Conservation (phyloP, 2,797 vertebrate species). For the Champsocephalus gunnari region DNA sequence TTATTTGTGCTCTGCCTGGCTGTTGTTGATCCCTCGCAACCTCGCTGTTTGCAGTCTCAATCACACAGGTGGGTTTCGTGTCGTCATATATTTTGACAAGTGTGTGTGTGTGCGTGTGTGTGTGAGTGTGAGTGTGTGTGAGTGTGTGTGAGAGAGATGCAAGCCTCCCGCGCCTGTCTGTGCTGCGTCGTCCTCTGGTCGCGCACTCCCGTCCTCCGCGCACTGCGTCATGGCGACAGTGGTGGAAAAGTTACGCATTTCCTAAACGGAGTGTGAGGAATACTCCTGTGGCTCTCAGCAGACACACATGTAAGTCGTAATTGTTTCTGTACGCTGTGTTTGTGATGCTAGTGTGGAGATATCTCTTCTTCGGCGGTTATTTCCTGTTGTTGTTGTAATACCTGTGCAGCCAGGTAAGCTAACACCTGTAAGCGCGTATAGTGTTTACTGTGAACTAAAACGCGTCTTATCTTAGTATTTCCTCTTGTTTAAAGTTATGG, state of each 20-base stretch:
- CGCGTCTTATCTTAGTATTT: neutral
- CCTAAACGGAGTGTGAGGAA: conserved; percentile 30
- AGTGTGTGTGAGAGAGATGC: neutral
- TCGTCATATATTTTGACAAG: neutral
- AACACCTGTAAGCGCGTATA: conserved; percentile 56
- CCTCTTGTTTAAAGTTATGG: neutral
- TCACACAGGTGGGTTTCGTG: conserved; percentile 14
- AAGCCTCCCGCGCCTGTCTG: neutral
- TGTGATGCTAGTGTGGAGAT: neutral
- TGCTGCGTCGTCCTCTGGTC: neutral
- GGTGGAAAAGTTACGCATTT: conserved; percentile 54
- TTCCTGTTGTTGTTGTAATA: conserved; percentile 43
- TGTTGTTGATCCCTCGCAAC: neutral
- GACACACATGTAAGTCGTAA: conserved; percentile 40
- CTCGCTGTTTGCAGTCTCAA: neutral
- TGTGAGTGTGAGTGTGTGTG: neutral
- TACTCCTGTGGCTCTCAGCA: neutral
- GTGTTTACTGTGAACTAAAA: neutral
- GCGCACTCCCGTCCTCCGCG: conserved; percentile 3
- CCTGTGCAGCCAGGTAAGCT: conserved; percentile 68
- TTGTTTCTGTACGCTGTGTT: neutral
- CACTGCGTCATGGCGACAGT: conserved; percentile 62
- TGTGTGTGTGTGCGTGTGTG: neutral
- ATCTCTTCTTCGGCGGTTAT: neutral
- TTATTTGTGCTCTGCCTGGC: conserved; percentile 30